Evolutionary conservation across 53 echinoderm and acorn worm species (phyloP).

Genomic region (Paracentrotus lividus): DNA sequence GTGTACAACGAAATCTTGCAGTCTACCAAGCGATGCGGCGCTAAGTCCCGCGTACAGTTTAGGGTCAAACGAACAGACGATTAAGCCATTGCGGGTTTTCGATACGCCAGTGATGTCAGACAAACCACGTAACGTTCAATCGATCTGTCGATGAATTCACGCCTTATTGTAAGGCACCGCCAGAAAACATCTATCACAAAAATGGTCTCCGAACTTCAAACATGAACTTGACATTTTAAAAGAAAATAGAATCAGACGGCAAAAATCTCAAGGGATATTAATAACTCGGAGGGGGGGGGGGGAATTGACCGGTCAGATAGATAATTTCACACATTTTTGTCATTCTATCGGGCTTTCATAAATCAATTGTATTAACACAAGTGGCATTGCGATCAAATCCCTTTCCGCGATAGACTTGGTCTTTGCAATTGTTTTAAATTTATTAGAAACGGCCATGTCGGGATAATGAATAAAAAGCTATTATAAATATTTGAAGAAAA

Average conservation of each 20-base stretch:
- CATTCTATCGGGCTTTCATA: background rate
- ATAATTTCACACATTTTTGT: background rate
- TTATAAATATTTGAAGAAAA: background rate
- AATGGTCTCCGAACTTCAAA: background rate
- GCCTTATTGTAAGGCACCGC: background rate
- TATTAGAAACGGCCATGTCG: background rate
- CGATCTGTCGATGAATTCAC: slow-evolving; percentile 34
- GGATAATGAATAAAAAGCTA: too few species aligned
- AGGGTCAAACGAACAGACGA: slow-evolving; percentile 57
- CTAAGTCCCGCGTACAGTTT: slow-evolving; percentile 5
- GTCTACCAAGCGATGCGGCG: slow-evolving; percentile 44
- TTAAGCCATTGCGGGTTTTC: slow-evolving; percentile 37
- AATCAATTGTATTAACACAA: background rate
- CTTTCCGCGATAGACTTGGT: background rate
- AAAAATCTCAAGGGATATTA: background rate
- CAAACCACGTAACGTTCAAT: background rate
- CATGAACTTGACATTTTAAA: slow-evolving; percentile 13
- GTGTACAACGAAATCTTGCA: slow-evolving; percentile 51
- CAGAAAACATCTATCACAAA: slow-evolving; percentile 18
- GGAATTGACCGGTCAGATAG: background rate
- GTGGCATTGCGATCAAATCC: background rate
- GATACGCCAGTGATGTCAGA: slow-evolving; percentile 1
- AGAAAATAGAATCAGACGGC: background rate
- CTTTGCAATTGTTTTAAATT: background rate
- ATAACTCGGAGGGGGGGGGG: background rate